A percentile compares a stretch with the other conserved stretches of the same genome.
These are phyloP conservation scores for Pyrgilauda ruficollis DNA, from an alignment of 2,113 vertebrate genomes.

Conservation along the genomic window DNA sequence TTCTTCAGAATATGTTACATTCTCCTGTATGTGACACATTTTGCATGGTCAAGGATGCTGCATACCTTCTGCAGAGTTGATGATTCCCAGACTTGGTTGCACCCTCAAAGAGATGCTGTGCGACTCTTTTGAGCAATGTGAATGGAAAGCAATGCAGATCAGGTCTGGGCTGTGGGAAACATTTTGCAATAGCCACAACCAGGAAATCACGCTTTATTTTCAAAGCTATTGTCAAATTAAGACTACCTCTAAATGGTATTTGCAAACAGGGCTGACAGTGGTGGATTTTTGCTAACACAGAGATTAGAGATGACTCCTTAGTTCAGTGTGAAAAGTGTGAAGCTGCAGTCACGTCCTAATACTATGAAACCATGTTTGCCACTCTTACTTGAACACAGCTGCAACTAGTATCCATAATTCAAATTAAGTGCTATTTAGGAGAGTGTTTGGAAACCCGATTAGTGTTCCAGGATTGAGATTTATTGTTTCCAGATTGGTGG, in stretches of 20 bases:
- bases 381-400: conserved; percentile 33
- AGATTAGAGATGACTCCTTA: not conserved
- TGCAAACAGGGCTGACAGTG: not conserved
- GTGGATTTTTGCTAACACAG: not conserved
- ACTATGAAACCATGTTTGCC: not conserved
- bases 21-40: not conserved
- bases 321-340: not conserved
- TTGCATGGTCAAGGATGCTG: not conserved
- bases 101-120: not conserved
- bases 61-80: not conserved
- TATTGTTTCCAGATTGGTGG: conserved; percentile 54
- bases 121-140: not conserved
- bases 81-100: not conserved
- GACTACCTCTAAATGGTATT: not conserved
- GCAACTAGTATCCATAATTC: conserved; percentile 44
- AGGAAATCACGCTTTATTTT: not conserved
- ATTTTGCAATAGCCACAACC: not conserved
- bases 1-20: not conserved
- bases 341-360: not conserved
- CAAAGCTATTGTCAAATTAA: not conserved
- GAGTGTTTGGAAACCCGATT: not conserved
- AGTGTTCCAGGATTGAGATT: conserved; percentile 46
- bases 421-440: conserved; percentile 49
- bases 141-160: not conserved
- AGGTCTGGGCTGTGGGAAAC: not conserved